These are phyloP conservation scores for Polyodon spathula DNA, from an alignment of 2,113 vertebrate genomes.

Conservation along the genomic window DNA sequence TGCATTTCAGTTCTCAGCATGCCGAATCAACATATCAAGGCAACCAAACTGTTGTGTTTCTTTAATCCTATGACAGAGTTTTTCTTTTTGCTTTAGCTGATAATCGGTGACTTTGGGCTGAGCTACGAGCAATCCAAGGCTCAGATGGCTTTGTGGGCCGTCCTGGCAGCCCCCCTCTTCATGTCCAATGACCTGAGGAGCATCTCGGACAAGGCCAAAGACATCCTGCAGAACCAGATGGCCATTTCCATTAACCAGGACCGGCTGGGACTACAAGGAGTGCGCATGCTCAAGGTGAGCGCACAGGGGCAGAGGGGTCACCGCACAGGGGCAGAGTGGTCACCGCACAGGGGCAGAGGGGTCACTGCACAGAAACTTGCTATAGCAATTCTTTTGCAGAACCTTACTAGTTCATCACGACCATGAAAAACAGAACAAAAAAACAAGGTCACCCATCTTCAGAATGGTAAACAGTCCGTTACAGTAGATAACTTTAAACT, in stretches of 20 bases:
- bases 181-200: conserved; percentile 86
- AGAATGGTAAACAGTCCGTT: too few relatives aligned
- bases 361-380: too few relatives aligned
- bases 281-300: conserved; percentile 69
- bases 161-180: conserved; percentile 85
- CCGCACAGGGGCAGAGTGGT: too few relatives aligned
- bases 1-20: neutral
- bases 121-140: conserved; percentile 78
- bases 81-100: conserved; percentile 53
- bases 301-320: too few relatives aligned
- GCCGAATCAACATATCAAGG: neutral
- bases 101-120: conserved; percentile 84
- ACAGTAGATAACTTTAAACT: too few relatives aligned
- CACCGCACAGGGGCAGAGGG: too few relatives aligned
- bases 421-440: too few relatives aligned
- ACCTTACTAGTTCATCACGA: too few relatives aligned
- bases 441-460: too few relatives aligned
- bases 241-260: conserved; percentile 85
- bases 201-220: conserved; percentile 50
- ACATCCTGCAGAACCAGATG: conserved; percentile 76
- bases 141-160: conserved; percentile 89
- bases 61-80: too few relatives aligned
- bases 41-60: too few relatives aligned
- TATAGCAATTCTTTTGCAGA: too few relatives aligned
- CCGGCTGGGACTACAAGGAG: conserved; percentile 73